phyloP scores from a whole-genome alignment of 2,113 vertebrate genomes.

The Sinocyclocheilus grahami region DNA sequence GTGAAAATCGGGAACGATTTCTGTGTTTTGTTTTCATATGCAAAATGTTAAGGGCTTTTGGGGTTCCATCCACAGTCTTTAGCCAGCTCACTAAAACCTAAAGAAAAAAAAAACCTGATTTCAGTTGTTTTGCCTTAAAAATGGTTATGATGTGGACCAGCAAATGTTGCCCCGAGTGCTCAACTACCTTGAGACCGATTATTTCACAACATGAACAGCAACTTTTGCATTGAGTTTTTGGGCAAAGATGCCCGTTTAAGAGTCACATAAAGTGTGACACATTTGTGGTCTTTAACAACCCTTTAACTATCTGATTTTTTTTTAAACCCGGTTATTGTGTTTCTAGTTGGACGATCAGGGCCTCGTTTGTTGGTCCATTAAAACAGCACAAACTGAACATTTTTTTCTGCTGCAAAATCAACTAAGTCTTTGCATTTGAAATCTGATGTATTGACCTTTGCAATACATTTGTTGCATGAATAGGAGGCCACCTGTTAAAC shows the following conservation, averaged over 20 bases:
- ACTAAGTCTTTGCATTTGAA: constrained; percentile 71
- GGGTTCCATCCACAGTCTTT: constrained; percentile 92
- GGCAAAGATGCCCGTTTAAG: neutral
- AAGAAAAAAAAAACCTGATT: constrained; percentile 64
- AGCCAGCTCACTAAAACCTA: constrained; percentile 69
- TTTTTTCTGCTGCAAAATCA: constrained; percentile 88
- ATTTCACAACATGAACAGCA: neutral
- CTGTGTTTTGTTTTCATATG: constrained; percentile 73
- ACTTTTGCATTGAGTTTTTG: neutral
- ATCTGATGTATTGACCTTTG: constrained; percentile 74
- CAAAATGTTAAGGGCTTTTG: constrained; percentile 80
- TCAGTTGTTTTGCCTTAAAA: constrained; percentile 95
- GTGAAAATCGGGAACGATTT: no score
- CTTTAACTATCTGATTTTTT: neutral
- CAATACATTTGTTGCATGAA: constrained; percentile 78
- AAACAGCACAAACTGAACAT: constrained; percentile 90
- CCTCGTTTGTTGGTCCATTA: constrained; percentile 64
- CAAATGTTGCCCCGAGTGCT: constrained; percentile 61
- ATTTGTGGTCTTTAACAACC: neutral
- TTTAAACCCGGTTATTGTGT: neutral
- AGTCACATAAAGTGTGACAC: neutral
- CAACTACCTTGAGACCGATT: neutral
- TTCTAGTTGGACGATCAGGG: constrained; percentile 56
- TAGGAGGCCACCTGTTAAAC: constrained; percentile 79
- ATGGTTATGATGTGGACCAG: constrained; percentile 80